Percentiles rank a stretch among this genome's conserved stretches.
phyloP scores from a whole-genome alignment of 2,113 vertebrate species.

The Petroica traversi region DNA sequence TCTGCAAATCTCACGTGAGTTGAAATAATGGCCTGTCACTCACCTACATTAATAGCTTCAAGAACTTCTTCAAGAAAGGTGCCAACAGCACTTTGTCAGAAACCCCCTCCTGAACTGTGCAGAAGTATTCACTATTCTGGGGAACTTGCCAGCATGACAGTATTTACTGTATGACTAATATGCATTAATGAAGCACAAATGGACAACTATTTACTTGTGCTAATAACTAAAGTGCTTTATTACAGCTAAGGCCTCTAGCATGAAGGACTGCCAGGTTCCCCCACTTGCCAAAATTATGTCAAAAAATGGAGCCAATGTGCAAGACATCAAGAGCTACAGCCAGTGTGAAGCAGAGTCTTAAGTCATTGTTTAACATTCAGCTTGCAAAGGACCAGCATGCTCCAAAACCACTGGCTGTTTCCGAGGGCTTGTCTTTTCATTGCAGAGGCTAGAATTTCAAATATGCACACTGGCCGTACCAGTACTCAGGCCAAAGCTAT shows the following conservation, averaged over 20 bases:
- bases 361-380: conserved; percentile 48
- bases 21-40: conserved; percentile 5
- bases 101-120: conserved; percentile 16
- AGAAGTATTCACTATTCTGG: conserved; percentile 37
- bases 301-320: conserved; percentile 38
- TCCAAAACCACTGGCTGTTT: conserved; percentile 36
- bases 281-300: conserved; percentile 63
- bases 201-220: conserved; percentile 51
- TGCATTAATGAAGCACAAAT: conserved; percentile 48
- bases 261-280: conserved; percentile 26
- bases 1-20: not conserved
- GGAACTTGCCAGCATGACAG: conserved; percentile 34
- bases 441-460: conserved; percentile 39
- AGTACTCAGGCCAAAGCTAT: not conserved
- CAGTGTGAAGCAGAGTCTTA: conserved; percentile 20
- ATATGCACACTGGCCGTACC: not conserved
- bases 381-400: conserved; percentile 24
- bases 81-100: conserved; percentile 16
- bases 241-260: conserved; percentile 47
- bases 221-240: conserved; percentile 51
- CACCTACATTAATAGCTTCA: not conserved
- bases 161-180: conserved; percentile 51
- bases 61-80: conserved; percentile 41
- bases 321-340: conserved; percentile 36
- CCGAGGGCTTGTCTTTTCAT: conserved; percentile 39